Evolutionary conservation across 2,113 vertebrate species (phyloP), one percentile per base, ranked within the genome.

Genomic region (Paratilapia polleni): DNA sequence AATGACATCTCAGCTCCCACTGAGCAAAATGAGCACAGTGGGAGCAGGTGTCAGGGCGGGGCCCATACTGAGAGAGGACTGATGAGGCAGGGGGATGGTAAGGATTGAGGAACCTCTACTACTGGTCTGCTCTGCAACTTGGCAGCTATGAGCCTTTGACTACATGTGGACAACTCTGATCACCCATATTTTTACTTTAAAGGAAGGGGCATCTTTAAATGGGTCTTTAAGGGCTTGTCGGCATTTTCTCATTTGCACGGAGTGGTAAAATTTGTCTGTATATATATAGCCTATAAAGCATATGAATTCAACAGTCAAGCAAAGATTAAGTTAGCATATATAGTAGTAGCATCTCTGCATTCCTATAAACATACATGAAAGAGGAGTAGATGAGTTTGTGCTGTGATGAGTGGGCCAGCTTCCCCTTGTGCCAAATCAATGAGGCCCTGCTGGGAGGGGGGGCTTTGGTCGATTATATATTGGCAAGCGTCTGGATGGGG

Each of bases 391-490:
- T 85, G 60, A 77, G 76, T 59, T 66, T 75, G 73, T 66, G 77
- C 80, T 87, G 81, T 59, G 79, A 86, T 38, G 77, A 86, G 59
- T 80, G 78, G 82, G 79, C 87, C 64, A 82, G 78, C 62, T 31
- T 87, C 80, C 59, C 78, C 38, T 59, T 58, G 80, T 81, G 87
- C 92, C 91, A 92, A 93, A 95, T 95, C 93, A 91, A 93, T 95
- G 89, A 61, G 81, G 86, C 83, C 86, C 87, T 61, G 87, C 91
- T 87, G 91, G 88, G 66, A 76, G 68, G 66, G 77, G 68, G 86
- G 87, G 87, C 85, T 84, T 92, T 81, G 90, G 89, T 93, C 91
- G 88, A 94, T 95, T 94, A 92, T 93, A 83, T 91, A 93, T 94
- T 94, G 94, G 91, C 92, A 94, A 87, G 74, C 34, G 26, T 57